Conservation (phyloP, 2,888 invertebrate genomes). For the Syritta pipiens region DNA sequence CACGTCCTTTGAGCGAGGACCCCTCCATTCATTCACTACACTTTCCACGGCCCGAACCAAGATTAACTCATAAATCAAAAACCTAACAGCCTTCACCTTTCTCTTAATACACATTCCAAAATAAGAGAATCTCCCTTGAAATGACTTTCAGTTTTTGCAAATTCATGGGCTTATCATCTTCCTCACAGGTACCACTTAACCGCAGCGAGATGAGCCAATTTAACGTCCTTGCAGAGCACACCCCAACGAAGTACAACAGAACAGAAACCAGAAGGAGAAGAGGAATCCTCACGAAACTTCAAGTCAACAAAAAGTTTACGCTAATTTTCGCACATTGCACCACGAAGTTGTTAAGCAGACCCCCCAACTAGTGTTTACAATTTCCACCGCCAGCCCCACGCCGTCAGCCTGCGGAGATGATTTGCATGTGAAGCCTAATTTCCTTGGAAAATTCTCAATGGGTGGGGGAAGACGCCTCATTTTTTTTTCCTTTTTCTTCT, state of each 20-base stretch:
- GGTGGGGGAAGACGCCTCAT: conserved; percentile 1
- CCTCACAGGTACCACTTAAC: conserved; percentile 9
- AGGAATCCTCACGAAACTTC: conserved; percentile 3
- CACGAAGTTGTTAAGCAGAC: conserved; percentile 19
- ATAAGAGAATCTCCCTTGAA: background rate
- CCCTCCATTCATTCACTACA: no score
- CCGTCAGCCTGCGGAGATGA: conserved; percentile 25
- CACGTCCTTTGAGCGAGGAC: no score
- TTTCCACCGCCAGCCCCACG: conserved; percentile 9
- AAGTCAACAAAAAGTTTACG: conserved; percentile 32
- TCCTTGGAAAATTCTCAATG: conserved; percentile 10
- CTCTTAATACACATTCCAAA: background rate
- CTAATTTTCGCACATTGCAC: conserved; percentile 43
- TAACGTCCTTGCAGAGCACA: conserved; percentile 1
- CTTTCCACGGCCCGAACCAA: no score
- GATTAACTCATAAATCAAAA: no score
- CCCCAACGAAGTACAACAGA: background rate
- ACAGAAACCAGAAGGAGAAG: background rate
- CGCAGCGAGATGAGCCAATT: conserved; percentile 13
- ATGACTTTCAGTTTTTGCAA: background rate
- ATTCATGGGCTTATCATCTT: conserved; percentile 1
- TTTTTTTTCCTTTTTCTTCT: background rate
- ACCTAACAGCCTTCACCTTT: no score
- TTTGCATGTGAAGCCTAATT: conserved; percentile 51
- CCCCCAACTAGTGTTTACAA: conserved; percentile 25